Conservation (phyloP, 2,113 vertebrate species). For the Osmerus mordax region DNA sequence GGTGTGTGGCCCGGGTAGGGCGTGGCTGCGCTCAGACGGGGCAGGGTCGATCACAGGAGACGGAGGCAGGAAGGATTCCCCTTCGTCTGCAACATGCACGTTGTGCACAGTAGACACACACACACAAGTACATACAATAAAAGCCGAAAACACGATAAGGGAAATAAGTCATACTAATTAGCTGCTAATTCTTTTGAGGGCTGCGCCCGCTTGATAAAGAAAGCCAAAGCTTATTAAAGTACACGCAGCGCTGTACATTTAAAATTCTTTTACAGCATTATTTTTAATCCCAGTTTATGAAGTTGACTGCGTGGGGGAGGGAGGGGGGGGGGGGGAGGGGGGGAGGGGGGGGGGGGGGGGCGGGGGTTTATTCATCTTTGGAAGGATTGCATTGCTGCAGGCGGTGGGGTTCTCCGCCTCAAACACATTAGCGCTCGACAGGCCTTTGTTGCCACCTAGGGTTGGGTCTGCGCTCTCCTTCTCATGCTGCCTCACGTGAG, state of each 20-base stretch:
- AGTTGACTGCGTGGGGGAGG: constrained; percentile 32
- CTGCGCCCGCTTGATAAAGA: constrained; percentile 63
- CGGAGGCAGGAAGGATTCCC: constrained; percentile 18
- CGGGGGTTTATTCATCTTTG: not conserved
- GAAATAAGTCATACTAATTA: constrained; percentile 66
- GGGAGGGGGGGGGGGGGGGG: not conserved
- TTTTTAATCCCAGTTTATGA: constrained; percentile 62
- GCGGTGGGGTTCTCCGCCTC: constrained; percentile 25
- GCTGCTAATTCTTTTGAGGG: constrained; percentile 65
- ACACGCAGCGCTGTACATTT: constrained; percentile 44
- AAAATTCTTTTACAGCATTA: constrained; percentile 56
- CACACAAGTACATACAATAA: constrained; percentile 42
- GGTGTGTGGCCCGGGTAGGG: no score
- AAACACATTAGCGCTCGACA: constrained; percentile 20
- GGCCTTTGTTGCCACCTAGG: constrained; percentile 64
- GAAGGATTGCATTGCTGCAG: constrained; percentile 5
- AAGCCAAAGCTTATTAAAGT: constrained; percentile 57
- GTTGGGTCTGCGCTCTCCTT: constrained; percentile 23
- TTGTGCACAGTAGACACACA: constrained; percentile 21
- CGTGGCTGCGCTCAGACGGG: not conserved
- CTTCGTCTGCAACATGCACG: constrained; percentile 9
- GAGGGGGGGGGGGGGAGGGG: constrained; percentile 7
- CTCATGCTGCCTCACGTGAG: constrained; percentile 13
- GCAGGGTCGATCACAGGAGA: constrained; percentile 25
- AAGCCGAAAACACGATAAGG: constrained; percentile 63